Base-by-base conservation (phyloP, 2,113 vertebrate species). In the Girardinichthys multiradiatus region DNA sequence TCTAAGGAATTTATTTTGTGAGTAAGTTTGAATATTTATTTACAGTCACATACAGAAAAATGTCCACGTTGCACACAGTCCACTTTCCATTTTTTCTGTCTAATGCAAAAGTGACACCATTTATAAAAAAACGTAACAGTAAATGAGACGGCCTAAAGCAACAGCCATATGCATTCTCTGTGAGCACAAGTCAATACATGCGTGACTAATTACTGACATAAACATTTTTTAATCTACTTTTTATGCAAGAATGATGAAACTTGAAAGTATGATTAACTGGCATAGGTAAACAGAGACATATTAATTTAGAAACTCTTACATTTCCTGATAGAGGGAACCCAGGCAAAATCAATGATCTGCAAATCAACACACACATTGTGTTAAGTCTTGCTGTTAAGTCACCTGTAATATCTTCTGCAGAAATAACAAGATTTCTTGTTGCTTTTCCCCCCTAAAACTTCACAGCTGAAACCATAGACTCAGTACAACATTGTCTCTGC, bases 321-420 rank as follows among this genome's bases (percentile, higher is more conserved):
- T 33, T 48, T 39, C 70, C 57, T 69, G 21, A 61, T 68, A 86
- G 33, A 73, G 29, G 42, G 28, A 28, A 21, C 64, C 68, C 70
- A 72, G 60, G 62, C 79, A 26, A 70, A 64, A 69, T 68, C 42
- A 17, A 39, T 70, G 67, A 86, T 89, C 84, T 86, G 85, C 67
- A 64, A 80, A 69, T 74, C 76, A 87, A 79, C 77, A 79, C 76
- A 74, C 82, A 80, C 73, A 83, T 83, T 80, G 83, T 64, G 58
- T 71, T 70, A 79, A 79, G 61, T 86, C 74, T 61, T 64, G 59
- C 45, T 85, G 77, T 76, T 78, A 91, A 89, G 67, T 83, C 79
- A 75, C 85, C 59, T 80, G 77, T 69, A 68, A 81, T 68, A 54
- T 67, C 84, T 82, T 71, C 80, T 82, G 42, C 0, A 30, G 74